phyloP scores from a whole-genome alignment of 1,140 invertebrate species.

The Macrobrachium nipponense region DNA sequence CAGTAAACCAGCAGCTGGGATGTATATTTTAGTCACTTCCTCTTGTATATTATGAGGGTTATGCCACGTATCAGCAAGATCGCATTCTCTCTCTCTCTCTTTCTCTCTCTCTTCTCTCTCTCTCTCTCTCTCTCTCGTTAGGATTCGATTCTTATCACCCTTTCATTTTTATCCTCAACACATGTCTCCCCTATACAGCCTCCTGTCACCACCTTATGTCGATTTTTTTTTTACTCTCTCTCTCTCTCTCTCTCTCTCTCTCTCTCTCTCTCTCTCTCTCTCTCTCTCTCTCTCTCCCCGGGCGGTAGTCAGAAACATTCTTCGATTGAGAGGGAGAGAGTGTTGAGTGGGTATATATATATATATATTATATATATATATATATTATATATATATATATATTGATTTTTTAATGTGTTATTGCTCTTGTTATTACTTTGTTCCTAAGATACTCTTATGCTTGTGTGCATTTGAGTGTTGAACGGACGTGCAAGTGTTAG shows the following conservation, averaged over 20 bases:
- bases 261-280: background rate
- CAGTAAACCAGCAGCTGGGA: no score
- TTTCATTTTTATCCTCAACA: background rate
- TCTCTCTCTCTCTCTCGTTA: constrained; percentile 25
- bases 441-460: no score
- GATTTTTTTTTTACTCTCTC: background rate
- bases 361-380: no score
- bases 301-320: background rate
- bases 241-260: background rate
- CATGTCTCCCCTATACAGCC: background rate
- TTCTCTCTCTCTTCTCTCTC: constrained; percentile 12
- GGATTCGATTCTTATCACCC: constrained; percentile 3
- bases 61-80: no score
- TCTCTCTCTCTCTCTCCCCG: background rate
- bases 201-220: background rate
- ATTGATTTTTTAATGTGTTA: no score
- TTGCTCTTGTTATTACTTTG: no score
- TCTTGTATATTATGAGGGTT: no score
- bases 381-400: no score
- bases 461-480: no score
- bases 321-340: background rate
- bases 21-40: no score
- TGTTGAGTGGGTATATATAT: no score
- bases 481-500: no score
- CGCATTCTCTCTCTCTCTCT: background rate